Base-by-base conservation (phyloP, 2,888 invertebrate genomes). In the Cephus pygmeus region DNA sequence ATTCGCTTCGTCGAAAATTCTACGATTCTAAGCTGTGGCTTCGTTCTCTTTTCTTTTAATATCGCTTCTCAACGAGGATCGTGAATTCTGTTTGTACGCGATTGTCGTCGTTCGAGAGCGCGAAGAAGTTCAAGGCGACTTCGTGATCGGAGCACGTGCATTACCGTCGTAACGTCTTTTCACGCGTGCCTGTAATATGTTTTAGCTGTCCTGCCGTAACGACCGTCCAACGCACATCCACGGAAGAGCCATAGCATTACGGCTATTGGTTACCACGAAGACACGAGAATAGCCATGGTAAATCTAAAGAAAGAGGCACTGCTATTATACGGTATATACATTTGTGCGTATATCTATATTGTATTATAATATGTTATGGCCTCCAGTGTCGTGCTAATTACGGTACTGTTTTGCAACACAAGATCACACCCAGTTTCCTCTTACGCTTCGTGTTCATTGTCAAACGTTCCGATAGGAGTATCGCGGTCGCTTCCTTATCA, bases 321-420 rank as follows among this genome's bases (percentile, higher is more conserved):
- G 9, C 15, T 23, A 9, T 56, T 23, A 56, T 56, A 56, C 23
- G 69, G 76, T 30, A 36, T 73, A 15, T 35, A 31, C 12, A 15
- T 36, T n/a, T 35, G 56, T 34, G 35, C 31, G 2, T 56, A 69
- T 34, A 69, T 56, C 23, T 56, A 56, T 40, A 40, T 56, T 23
- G 9, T 56, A 23, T 56, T 23, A 56, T 23, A 56, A 56, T 56
- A 56, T 23, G 0, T 56, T 23, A 23, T 56, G 9, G 23, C 56
- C 56, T 56, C 56, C 23, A 56, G 56, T 23, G 23, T 23, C 77
- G 80, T 85, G 87, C 87, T 88, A 88, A 89, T 87, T 87, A 88
- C 87, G 84, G 79, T 80, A 83, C 84, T 87, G 86, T 89, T 90
- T 90, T 88, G 88, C 88, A 90, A 89, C 86, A 83, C 85, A 87